Evolutionary conservation across 2,888 invertebrate genomes (phyloP).

Genomic region (Macrosiphum euphorbiae): DNA sequence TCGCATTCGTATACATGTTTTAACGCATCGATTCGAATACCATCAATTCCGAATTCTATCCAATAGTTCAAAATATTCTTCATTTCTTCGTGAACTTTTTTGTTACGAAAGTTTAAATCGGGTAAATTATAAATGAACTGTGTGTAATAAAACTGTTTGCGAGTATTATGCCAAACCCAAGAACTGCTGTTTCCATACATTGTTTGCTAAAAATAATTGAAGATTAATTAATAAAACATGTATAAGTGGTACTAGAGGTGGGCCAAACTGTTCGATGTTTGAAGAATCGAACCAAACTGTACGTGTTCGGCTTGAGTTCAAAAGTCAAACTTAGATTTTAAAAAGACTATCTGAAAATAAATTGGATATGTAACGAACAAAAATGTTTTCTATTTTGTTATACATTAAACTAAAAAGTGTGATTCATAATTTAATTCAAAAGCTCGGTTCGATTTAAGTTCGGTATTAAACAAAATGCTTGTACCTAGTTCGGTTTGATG

Average conservation of each 20-base stretch:
- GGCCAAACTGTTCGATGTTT: no score
- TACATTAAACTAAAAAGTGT: no score
- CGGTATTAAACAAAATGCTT: no score
- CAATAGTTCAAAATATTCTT: conserved; percentile 26
- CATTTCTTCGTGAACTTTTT: conserved; percentile 38
- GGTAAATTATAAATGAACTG: conserved; percentile 36
- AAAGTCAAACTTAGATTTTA: no score
- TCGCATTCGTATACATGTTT: conserved; percentile 30
- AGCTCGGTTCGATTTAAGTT: no score
- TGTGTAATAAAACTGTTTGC: conserved; percentile 32
- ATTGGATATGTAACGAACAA: no score
- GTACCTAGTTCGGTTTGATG: no score
- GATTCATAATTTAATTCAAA: no score
- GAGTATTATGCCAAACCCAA: conserved; percentile 42
- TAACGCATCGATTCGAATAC: conserved; percentile 50
- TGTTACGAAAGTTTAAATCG: conserved; percentile 41
- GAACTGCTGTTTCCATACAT: neutral
- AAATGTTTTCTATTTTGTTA: no score
- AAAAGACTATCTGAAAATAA: no score
- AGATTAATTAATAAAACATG: neutral
- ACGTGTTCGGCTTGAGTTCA: no score
- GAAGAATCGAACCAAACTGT: no score
- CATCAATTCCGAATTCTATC: conserved; percentile 34
- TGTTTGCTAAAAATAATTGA: conserved; percentile 15
- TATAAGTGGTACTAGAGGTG: neutral